phyloP scores from a whole-genome alignment of 2,888 invertebrate species.

The Chloroclysta siterata region DNA sequence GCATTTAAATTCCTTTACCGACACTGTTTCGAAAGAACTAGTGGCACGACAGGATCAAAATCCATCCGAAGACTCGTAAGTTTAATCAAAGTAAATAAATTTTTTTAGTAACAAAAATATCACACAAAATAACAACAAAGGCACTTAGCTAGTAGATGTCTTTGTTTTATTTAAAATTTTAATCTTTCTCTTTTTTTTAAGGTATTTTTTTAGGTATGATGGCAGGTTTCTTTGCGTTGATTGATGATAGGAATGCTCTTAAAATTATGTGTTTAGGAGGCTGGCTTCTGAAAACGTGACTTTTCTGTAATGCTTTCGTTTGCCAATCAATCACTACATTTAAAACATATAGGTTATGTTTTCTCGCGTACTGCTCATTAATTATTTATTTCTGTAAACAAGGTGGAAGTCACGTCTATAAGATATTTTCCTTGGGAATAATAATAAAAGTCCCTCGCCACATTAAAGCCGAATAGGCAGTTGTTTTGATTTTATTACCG shows the following conservation, averaged over 20 bases:
- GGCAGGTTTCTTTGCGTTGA: slow-evolving; percentile 18
- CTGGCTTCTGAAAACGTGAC: slow-evolving; percentile 33
- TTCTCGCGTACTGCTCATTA: slow-evolving; percentile 22
- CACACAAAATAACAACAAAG: too few species aligned
- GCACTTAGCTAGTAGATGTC: background rate
- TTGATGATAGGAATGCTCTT: slow-evolving; percentile 30
- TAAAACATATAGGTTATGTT: slow-evolving; percentile 2
- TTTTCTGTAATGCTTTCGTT: slow-evolving; percentile 27
- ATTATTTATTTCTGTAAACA: slow-evolving; percentile 25
- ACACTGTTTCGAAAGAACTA: too few species aligned
- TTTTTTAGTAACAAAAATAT: too few species aligned
- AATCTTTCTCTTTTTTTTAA: slow-evolving; percentile 9
- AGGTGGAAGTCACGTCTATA: slow-evolving; percentile 16
- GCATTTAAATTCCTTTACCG: too few species aligned
- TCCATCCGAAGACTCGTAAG: too few species aligned
- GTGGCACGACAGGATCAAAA: too few species aligned
- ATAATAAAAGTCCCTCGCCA: slow-evolving; percentile 31
- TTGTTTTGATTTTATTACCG: slow-evolving; percentile 61
- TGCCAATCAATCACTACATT: slow-evolving; percentile 29
- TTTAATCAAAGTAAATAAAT: too few species aligned
- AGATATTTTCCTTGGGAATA: slow-evolving; percentile 29
- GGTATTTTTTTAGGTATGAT: background rate
- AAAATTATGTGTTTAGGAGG: slow-evolving; percentile 24
- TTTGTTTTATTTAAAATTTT: background rate
- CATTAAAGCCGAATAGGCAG: slow-evolving; percentile 50